These are phyloP conservation scores for Heliconius sara DNA, from an alignment of 2,888 invertebrate species.

Conservation along the genomic window DNA sequence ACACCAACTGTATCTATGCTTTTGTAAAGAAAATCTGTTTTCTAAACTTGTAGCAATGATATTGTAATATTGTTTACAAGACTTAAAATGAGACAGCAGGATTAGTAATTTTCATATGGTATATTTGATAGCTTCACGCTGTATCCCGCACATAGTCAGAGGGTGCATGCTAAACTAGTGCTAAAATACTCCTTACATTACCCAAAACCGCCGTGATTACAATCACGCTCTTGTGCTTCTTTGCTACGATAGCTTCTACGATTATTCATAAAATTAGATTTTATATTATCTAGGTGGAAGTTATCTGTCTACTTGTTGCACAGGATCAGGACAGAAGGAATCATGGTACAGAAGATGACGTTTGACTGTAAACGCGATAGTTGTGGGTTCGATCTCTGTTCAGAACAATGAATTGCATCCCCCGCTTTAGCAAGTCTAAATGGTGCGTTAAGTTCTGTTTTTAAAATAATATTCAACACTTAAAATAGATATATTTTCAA, in stretches of 20 bases:
- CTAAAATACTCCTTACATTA: too few relatives aligned
- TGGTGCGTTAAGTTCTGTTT: too few relatives aligned
- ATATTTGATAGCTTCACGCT: too few relatives aligned
- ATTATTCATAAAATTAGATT: neutral
- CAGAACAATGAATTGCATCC: neutral
- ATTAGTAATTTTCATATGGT: too few relatives aligned
- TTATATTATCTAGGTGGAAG: neutral
- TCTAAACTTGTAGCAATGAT: neutral
- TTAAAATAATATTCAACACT: too few relatives aligned
- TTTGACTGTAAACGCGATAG: neutral
- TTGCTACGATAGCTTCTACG: too few relatives aligned
- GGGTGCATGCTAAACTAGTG: too few relatives aligned
- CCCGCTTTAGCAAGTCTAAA: neutral
- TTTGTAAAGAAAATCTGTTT: conserved; percentile 6
- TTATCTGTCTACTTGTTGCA: neutral
- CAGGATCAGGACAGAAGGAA: neutral
- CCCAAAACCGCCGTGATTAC: too few relatives aligned
- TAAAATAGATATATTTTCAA: too few relatives aligned
- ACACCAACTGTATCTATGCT: conserved; percentile 21
- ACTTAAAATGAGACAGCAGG: neutral
- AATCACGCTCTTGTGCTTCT: too few relatives aligned
- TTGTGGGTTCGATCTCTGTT: neutral
- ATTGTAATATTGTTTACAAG: neutral
- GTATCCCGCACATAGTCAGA: too few relatives aligned
- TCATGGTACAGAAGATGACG: neutral